phyloP scores from a whole-genome alignment of 2,113 vertebrate genomes.

The Corapipo altera region DNA sequence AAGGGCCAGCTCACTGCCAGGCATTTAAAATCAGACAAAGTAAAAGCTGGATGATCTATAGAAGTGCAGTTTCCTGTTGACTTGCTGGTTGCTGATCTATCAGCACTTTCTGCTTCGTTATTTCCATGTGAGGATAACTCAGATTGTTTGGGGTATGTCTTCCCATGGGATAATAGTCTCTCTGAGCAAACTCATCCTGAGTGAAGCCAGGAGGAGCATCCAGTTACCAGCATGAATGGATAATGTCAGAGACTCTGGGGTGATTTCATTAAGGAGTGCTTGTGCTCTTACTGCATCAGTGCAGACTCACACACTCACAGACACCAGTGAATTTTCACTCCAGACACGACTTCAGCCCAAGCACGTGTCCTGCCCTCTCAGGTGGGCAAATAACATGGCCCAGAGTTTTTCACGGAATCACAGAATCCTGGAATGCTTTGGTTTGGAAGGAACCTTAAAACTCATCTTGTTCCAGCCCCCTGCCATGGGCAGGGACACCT shows the following conservation, averaged over 20 bases:
- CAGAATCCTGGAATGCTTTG: neutral
- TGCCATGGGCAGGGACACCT: neutral
- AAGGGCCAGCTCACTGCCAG: neutral
- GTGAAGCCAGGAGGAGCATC: neutral
- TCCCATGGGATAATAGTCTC: neutral
- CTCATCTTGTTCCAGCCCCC: neutral
- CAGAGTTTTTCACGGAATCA: neutral
- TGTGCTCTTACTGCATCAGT: neutral
- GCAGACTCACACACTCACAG: neutral
- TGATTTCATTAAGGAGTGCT: neutral
- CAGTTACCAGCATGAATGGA: fast-evolving
- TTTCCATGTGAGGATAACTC: neutral
- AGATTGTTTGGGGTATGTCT: neutral
- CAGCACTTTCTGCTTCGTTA: neutral
- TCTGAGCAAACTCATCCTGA: neutral
- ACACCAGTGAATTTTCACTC: neutral
- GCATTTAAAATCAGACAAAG: neutral
- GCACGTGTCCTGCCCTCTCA: neutral
- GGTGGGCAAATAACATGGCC: neutral
- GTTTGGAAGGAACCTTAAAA: neutral
- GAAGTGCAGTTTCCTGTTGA: neutral
- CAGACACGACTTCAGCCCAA: neutral
- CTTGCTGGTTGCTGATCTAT: neutral
- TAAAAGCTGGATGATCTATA: neutral
- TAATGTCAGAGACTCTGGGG: fast-evolving